phyloP scores from a whole-genome alignment of 2,797 vertebrate species.

The Cheirogaleus major region DNA sequence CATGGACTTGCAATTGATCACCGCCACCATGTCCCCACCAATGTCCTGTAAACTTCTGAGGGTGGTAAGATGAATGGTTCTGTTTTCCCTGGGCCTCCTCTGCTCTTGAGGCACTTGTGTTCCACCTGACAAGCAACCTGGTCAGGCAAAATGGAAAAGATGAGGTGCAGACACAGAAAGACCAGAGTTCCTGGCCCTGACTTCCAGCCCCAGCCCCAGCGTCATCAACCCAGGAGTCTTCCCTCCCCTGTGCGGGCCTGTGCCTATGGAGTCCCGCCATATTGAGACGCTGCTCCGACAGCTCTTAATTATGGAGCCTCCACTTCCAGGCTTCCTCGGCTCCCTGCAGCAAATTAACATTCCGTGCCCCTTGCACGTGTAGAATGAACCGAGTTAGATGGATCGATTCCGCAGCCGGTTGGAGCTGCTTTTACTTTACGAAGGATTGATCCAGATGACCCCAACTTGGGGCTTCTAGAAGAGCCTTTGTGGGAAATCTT shows the following conservation, averaged over 20 bases:
- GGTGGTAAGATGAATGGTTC: not conserved
- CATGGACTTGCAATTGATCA: not conserved
- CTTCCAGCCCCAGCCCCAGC: not conserved
- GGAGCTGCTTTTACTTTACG: slow-evolving; percentile 55
- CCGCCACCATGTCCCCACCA: too few relatives aligned
- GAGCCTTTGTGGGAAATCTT: slow-evolving; percentile 61
- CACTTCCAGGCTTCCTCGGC: not conserved
- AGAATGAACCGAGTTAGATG: slow-evolving; percentile 39
- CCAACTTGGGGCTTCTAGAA: slow-evolving; percentile 51
- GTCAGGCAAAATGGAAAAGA: not conserved
- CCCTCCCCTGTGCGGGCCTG: not conserved
- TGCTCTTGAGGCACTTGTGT: not conserved
- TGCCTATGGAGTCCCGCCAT: not conserved
- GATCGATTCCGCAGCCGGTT: slow-evolving; percentile 27
- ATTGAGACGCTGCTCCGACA: slow-evolving; percentile 34
- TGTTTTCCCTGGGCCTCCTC: not conserved
- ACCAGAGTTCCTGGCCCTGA: not conserved
- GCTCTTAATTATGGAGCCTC: slow-evolving; percentile 65
- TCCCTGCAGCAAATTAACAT: slow-evolving; percentile 65
- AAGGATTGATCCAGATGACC: slow-evolving; percentile 63
- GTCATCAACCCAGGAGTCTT: not conserved
- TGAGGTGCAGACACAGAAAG: not conserved
- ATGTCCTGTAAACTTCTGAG: not conserved
- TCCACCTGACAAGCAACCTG: not conserved
- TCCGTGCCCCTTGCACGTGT: not conserved